phyloP scores from a whole-genome alignment of 2,888 invertebrate genomes.

The Platynereis dumerilii region DNA sequence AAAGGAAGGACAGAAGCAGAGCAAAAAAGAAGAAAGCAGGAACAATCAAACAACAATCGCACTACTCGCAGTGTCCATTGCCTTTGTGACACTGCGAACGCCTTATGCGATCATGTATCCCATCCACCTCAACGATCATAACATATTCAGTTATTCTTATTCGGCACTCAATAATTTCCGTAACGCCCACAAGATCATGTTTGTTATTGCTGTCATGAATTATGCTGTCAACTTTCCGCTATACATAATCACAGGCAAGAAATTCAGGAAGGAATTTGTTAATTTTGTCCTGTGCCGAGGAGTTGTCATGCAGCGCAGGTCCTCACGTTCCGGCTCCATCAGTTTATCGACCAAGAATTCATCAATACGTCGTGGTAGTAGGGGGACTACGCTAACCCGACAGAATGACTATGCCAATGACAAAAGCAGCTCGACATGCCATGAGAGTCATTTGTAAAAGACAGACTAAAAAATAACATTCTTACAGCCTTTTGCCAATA shows the following conservation, averaged over 20 bases:
- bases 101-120: background rate
- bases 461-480: too few species aligned
- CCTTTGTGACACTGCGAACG: conserved; percentile 5
- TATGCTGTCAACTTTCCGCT: conserved; percentile 18
- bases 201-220: conserved; percentile 15
- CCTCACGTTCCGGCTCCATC: too few species aligned
- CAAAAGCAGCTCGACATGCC: too few species aligned
- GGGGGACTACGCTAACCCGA: too few species aligned
- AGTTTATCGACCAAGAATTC: too few species aligned
- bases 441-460: too few species aligned
- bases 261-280: conserved; percentile 4
- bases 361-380: too few species aligned
- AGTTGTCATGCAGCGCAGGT: too few species aligned
- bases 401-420: too few species aligned
- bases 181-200: conserved; percentile 1
- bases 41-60: conserved; percentile 17
- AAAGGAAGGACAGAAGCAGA: background rate
- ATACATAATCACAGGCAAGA: conserved; percentile 1
- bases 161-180: background rate
- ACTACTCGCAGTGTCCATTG: conserved; percentile 14
- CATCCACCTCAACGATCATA: background rate
- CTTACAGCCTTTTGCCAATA: too few species aligned
- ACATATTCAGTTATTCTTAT: background rate
- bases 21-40: too few species aligned
- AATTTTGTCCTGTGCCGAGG: too few species aligned